A percentile compares a stretch with the other conserved stretches of the same genome.
phyloP scores from a whole-genome alignment of 2,797 vertebrate genomes.

The Urocyon cinereoargenteus region DNA sequence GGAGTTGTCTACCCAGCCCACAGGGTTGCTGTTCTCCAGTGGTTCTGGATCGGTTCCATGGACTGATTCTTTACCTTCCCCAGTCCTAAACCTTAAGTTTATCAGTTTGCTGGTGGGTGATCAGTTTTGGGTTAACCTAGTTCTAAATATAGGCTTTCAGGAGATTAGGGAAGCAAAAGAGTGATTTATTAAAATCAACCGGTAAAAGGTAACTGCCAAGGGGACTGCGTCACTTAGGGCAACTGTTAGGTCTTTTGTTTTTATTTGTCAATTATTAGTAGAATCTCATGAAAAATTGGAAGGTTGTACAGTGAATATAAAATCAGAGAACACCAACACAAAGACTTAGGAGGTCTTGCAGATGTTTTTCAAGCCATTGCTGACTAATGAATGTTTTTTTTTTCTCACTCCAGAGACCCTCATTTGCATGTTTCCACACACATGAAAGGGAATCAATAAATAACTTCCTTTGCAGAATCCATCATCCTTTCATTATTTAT shows the following conservation, averaged over 20 bases:
- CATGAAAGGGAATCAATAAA: constrained; percentile 55
- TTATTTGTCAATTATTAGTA: not conserved
- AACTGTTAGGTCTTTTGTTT: not conserved
- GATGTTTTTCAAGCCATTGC: not conserved
- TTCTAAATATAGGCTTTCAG: constrained; percentile 35
- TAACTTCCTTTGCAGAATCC: not conserved
- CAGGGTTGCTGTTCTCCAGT: not conserved
- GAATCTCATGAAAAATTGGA: constrained; percentile 22
- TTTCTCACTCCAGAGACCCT: not conserved
- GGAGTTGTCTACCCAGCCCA: not conserved
- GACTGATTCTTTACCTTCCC: not conserved
- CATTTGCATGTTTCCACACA: not conserved
- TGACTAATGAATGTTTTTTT: constrained; percentile 41
- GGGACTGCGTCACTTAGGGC: not conserved
- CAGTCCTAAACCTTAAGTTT: not conserved
- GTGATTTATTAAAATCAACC: constrained; percentile 25
- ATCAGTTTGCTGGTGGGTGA: not conserved
- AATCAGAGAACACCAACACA: not conserved
- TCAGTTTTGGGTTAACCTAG: not conserved
- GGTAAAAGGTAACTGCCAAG: not conserved
- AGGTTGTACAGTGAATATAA: constrained; percentile 35
- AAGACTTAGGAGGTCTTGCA: not conserved
- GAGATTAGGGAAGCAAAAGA: constrained; percentile 45
- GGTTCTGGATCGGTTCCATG: not conserved
- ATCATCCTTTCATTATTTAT: not conserved